Evolutionary conservation across 2,797 vertebrate genomes (phyloP).

Genomic region (Holocentrus rufus): DNA sequence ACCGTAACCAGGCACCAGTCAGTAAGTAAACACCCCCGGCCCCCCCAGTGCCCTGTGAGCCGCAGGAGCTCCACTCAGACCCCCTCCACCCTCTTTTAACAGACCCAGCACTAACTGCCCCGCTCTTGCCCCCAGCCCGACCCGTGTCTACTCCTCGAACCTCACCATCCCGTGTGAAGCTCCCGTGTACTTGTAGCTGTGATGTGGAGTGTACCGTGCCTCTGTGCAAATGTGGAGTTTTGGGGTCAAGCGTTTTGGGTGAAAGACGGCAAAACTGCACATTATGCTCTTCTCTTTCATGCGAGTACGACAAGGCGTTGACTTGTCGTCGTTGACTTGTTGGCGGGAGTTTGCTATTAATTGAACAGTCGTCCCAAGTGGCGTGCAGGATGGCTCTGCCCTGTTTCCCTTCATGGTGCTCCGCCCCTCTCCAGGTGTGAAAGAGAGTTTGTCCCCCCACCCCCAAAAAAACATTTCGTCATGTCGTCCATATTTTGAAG

Average conservation of each 20-base stretch:
- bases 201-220: slow-evolving; percentile 60
- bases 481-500: slow-evolving; percentile 45
- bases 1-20: slow-evolving; percentile 82
- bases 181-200: slow-evolving; percentile 64
- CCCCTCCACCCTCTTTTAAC: slow-evolving; percentile 29
- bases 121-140: slow-evolving; percentile 53
- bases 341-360: slow-evolving; percentile 42
- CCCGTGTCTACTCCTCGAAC: slow-evolving; percentile 57
- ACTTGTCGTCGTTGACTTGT: slow-evolving; percentile 50
- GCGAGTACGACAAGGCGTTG: slow-evolving; percentile 24
- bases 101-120: slow-evolving; percentile 59
- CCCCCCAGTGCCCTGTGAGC: slow-evolving; percentile 66
- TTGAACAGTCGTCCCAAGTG: slow-evolving; percentile 58
- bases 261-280: slow-evolving; percentile 61
- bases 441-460: slow-evolving; percentile 26
- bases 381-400: slow-evolving; percentile 52
- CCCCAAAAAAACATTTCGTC: slow-evolving; percentile 24
- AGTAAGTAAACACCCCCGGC: slow-evolving; percentile 82
- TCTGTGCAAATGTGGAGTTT: slow-evolving; percentile 71
- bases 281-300: slow-evolving; percentile 51
- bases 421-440: slow-evolving; percentile 48
- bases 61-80: slow-evolving; percentile 49
- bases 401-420: slow-evolving; percentile 59
- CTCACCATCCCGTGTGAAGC: slow-evolving; percentile 66
- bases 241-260: slow-evolving; percentile 39